Evolutionary conservation across 37 sponge, comb jelly and placozoan genomes (phyloP).

Genomic region (Chondrilla cf. caribensis): DNA sequence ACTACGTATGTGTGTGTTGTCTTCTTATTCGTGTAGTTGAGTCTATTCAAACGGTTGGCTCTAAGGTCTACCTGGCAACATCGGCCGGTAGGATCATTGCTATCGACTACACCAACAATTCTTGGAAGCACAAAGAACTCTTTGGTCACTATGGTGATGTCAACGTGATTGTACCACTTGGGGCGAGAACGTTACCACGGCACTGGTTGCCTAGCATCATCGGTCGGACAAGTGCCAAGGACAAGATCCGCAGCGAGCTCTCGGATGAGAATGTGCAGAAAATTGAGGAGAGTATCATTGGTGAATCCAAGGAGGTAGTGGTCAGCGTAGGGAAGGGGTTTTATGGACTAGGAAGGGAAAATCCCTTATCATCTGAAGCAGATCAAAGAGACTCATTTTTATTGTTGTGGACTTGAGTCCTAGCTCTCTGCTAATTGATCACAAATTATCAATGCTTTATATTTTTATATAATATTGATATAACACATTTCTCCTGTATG

Average conservation of each 20-base stretch:
- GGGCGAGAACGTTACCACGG: conserved; percentile 45
- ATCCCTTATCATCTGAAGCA: not conserved
- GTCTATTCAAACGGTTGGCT: not conserved
- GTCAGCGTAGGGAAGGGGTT: conserved; percentile 61
- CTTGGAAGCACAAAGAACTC: conserved; percentile 17
- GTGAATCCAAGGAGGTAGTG: conserved; percentile 36
- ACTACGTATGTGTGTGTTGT: not conserved
- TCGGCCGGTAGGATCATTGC: conserved; percentile 29
- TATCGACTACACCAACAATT: not conserved
- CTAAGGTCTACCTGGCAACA: not conserved
- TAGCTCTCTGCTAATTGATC: not conserved
- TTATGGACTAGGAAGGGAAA: conserved; percentile 35
- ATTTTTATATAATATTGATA: no score
- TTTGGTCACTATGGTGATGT: conserved; percentile 47
- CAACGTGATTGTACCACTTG: conserved; percentile 40
- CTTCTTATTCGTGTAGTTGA: not conserved
- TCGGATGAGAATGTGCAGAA: conserved; percentile 35
- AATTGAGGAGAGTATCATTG: conserved; percentile 48
- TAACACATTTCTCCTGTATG: no score
- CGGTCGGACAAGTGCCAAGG: conserved; percentile 66
- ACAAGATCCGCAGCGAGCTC: conserved; percentile 40
- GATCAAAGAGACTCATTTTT: not conserved
- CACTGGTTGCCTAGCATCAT: conserved; percentile 81
- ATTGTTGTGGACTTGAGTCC: not conserved
- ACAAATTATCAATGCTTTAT: no score